These are phyloP conservation scores for Falcunculus frontatus DNA, from an alignment of 2,113 vertebrate species.

Conservation along the genomic window DNA sequence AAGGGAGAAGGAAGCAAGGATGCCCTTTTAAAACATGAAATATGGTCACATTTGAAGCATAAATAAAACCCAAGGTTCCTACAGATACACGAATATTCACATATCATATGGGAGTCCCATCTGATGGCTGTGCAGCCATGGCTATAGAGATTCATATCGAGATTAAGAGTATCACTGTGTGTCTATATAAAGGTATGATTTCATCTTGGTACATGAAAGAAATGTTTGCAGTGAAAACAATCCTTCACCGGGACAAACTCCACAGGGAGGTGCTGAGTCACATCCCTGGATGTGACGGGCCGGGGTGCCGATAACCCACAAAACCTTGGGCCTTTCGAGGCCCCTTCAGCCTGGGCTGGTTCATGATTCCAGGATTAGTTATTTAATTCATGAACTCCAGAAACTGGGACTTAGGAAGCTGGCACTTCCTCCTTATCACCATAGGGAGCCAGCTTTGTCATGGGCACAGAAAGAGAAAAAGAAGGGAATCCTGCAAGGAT, in stretches of 20 bases:
- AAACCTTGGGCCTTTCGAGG: rapidly evolving
- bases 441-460: neutral
- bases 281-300: rapidly evolving
- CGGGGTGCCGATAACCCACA: neutral
- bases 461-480: neutral
- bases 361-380: neutral
- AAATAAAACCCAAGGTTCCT: neutral
- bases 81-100: neutral
- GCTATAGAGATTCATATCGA: rapidly evolving
- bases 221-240: neutral
- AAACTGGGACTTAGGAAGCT: neutral
- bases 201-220: neutral
- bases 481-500: neutral
- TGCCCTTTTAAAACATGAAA: neutral
- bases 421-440: neutral
- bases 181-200: neutral
- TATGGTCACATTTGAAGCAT: neutral
- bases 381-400: neutral
- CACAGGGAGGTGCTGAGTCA: neutral
- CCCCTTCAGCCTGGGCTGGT: neutral
- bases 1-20: neutral
- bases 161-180: no score
- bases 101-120: rapidly evolving
- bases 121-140: neutral
- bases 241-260: neutral